Percentiles rank a stretch among this genome's conserved stretches.
Evolutionary conservation across 2,888 invertebrate species (phyloP).

Genomic region (Eristalis pertinax): DNA sequence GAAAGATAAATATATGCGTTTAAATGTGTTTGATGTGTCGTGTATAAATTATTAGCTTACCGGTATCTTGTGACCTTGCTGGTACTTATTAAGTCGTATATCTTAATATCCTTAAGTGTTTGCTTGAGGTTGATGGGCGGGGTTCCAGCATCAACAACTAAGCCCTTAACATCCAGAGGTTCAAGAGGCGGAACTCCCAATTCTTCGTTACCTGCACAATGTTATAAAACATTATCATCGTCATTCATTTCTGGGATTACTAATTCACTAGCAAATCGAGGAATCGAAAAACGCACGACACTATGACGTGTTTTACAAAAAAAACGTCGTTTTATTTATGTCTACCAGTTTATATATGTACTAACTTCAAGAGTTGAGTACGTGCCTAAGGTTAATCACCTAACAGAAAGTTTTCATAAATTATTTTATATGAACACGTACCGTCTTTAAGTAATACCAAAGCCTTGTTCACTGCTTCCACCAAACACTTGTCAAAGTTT

Average conservation of each 20-base stretch:
- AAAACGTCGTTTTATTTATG: too few species aligned
- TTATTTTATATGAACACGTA: conserved; percentile 76
- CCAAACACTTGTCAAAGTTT: conserved; percentile 84
- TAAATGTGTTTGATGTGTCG: background rate
- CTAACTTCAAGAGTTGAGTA: background rate
- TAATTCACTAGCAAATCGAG: too few species aligned
- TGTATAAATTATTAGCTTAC: conserved; percentile 79
- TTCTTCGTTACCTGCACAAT: conserved; percentile 83
- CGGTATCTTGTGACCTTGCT: conserved; percentile 83
- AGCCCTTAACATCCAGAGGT: conserved; percentile 84
- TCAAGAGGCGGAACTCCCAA: conserved; percentile 85
- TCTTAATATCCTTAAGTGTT: conserved; percentile 85
- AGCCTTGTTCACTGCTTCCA: conserved; percentile 83
- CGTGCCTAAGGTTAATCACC: background rate
- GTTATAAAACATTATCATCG: too few species aligned
- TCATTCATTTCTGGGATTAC: too few species aligned
- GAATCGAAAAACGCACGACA: too few species aligned
- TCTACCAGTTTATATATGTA: too few species aligned
- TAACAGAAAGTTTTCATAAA: background rate
- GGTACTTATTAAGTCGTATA: conserved; percentile 86
- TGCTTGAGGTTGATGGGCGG: conserved; percentile 86
- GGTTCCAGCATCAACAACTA: conserved; percentile 84
- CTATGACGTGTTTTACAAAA: too few species aligned
- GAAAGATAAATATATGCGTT: background rate
- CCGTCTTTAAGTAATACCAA: conserved; percentile 84